Base-by-base conservation (phyloP, 2,797 vertebrate species). In the Octomys mimax region DNA sequence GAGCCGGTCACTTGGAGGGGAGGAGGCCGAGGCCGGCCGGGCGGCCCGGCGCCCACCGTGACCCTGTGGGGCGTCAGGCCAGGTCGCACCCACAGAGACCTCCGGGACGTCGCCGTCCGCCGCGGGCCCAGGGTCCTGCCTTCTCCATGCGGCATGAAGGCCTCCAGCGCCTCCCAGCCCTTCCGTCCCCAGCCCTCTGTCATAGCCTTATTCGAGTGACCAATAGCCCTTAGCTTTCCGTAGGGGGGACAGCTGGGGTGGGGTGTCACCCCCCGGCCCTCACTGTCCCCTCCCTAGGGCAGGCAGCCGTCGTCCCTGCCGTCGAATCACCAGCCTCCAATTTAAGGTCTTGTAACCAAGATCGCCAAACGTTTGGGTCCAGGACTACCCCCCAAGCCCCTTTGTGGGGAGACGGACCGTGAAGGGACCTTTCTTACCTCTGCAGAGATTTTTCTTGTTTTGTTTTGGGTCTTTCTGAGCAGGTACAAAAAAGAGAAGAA, bases 311-410 rank as follows among this genome's bases (percentile, higher is more conserved):
- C 57, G 64, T 89, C 89, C 86, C 95, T 91, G 93, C 84, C 96
- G 88, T 92, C 33, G 80, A 75, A 96, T 97, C 97, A 97, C 97
- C 97, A 98, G 97, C 97, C 93, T 97, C 94, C 81, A 95, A 89
- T 95, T 88, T 88, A 95, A 96, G 96, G 96, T 97, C 97, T 97
- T 94, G 59, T 66, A 0, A 0, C 87, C 70, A 84, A 82, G 92
- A 52, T 79, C 18, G 49, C 86, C 57, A 28, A 0, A 28, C 82
- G 62, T 28, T 80, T 64, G 73, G n/a, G 85, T 42, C 0, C 26
- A 18, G 89, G 84, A 31, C 42, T 42, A 42, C 95, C 62, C 52
- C 9, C 19, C 7, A 14, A 61, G 91, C 95, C 95, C 95, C 94
- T 66, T 80, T 82, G 42, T 49, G 80, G 57, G 49, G 75, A 89